Percentiles rank a stretch among this genome's conserved stretches.
Evolutionary conservation across 2,797 vertebrate genomes (phyloP).

Genomic region (Gymnodraco acuticeps): DNA sequence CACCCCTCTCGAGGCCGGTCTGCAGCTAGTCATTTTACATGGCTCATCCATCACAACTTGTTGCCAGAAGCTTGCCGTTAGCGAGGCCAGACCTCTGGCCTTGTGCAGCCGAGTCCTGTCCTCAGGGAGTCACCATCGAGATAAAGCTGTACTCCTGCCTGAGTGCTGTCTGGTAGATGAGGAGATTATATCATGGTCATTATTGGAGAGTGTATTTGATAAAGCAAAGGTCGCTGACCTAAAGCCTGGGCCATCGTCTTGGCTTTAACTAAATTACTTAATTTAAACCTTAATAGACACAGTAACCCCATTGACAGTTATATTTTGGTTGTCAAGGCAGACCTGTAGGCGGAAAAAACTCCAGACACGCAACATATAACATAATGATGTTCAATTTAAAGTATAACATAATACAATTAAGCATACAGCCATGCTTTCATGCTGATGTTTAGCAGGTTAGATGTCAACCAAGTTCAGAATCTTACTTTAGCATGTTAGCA

Average conservation of each 20-base stretch:
- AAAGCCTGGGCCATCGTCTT: neutral
- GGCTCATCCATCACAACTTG: conserved; percentile 66
- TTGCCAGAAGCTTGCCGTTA: conserved; percentile 59
- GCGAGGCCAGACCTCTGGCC: conserved; percentile 35
- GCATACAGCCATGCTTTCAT: too few species aligned
- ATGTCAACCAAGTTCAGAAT: neutral
- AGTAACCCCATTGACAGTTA: neutral
- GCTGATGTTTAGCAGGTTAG: neutral
- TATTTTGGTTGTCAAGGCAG: neutral
- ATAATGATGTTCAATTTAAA: neutral
- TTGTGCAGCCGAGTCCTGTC: conserved; percentile 18
- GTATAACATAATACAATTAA: too few species aligned
- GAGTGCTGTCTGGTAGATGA: conserved; percentile 32
- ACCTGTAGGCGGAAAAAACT: neutral
- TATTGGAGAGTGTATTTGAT: conserved; percentile 4
- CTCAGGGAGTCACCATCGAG: conserved; percentile 25
- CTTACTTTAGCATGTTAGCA: neutral
- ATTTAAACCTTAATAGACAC: neutral
- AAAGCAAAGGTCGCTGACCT: neutral
- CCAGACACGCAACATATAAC: neutral
- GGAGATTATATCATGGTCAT: conserved; percentile 14
- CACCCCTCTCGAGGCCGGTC: conserved; percentile 43
- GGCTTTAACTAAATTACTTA: neutral
- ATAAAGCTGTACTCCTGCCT: conserved; percentile 31
- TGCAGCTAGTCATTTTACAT: conserved; percentile 34